Evolutionary conservation across 2,888 invertebrate genomes (phyloP), one percentile per base, ranked within the genome.

Genomic region (Germaria angustata): DNA sequence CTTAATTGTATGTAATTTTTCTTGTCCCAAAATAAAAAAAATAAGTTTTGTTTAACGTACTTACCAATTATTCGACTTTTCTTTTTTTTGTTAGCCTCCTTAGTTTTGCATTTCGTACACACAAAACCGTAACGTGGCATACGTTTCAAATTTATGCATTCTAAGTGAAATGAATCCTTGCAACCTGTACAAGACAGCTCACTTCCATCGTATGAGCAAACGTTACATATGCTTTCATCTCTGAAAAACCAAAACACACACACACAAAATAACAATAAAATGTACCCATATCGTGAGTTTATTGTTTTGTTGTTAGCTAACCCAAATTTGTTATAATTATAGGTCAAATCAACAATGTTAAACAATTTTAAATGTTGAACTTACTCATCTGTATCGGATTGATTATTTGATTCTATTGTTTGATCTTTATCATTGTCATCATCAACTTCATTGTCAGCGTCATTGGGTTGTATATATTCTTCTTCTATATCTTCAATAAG

Each of bases 121-220:
- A 91, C 90, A 93, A 94, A 95, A 65, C 92, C 92, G 3, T 93
- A 93, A 44, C 94, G 92, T 0, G 94, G 95, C 15, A 92, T 90
- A 84, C 94, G 92, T 84, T 93, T 92, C 36, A 95, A 88, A 51
- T 94, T 93, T 51, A 93, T 91, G 90, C 97, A 97, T 90, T 96
- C 95, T 63, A 94, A 91, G 91, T 97, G 97, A 91, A 93, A 95
- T 84, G 93, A 92, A 66, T 86, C 86, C 15, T 86, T 87, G 81
- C 91, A 91, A 13, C 86, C 87, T 24, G 73, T 77, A 59, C 90
- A 89, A 7, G 84, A 83, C 11, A 90, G 83, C 68, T 90, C 91
- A 11, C 89, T 87, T 22, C 88, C 88, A 68, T 89, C 87, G 34
- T 89, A 89, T 51, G 88, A 90, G 46, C 91, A 91, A 13, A 86